Evolutionary conservation across 2,113 vertebrate genomes (phyloP), one percentile per base, ranked within the genome.

Genomic region (Chionis minor): DNA sequence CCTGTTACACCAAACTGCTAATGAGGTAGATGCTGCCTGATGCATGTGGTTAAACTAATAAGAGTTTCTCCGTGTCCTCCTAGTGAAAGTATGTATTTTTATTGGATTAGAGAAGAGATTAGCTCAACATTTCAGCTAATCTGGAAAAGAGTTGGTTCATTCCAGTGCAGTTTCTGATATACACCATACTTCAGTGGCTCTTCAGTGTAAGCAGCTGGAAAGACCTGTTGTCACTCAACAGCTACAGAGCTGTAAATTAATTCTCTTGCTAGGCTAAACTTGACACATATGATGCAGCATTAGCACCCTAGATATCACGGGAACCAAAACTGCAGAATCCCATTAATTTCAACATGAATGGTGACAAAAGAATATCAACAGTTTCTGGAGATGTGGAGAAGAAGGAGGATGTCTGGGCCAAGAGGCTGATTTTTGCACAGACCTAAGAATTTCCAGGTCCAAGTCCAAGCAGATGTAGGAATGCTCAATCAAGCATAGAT

Each of bases 1-100:
- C 86, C 81, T 93, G 47, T 86, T 95, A 66, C 55, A 94, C 78
- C 71, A 94, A 87, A 96, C 86, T 86, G 42, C 32, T 95, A 90
- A 95, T 47, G 67, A 91, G 58, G 67, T 88, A 92, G 84, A 92
- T 51, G 42, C 54, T 86, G 89, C 16, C 71, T 90, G 84, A 73
- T 74, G 66, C 81, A 33, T 91, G 92, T 77, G 91, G 91, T 44
- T 96, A 96, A 95, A 90, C 78, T 90, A 95, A 92, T 67, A 97
- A 90, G 73, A 92, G 32, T 63, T 83, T 77, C 63, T 92, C 6
- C 0, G 0, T 77, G 78, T 80, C 45, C 35, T 94, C 4, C 74
- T 71, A 80, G 52, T 86, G 70, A 90, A 92, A 77, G 91, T 14
- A 75, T 2, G 13, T 94, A 54, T 93, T 93, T 89, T 88, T 82